phyloP scores from a whole-genome alignment of 2,888 invertebrate genomes.

The Hydroisotoma schaefferi region DNA sequence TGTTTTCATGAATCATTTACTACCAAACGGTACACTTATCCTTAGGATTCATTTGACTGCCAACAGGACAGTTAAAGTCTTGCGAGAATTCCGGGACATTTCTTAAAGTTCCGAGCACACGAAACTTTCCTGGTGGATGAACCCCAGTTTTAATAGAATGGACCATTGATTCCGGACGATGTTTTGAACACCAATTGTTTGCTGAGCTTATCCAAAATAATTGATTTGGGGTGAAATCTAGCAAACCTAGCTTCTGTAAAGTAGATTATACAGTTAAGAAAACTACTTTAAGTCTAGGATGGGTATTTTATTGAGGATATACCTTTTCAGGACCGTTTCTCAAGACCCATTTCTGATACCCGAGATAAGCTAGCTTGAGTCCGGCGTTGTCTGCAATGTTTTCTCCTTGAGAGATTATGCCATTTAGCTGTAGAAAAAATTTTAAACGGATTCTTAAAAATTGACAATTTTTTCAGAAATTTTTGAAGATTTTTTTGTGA shows the following conservation, averaged over 20 bases:
- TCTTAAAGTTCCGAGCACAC: constrained; percentile 51
- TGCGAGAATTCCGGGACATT: constrained; percentile 51
- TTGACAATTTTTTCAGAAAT: neutral
- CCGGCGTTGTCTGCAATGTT: constrained; percentile 95
- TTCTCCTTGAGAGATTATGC: constrained; percentile 77
- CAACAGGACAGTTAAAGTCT: constrained; percentile 51
- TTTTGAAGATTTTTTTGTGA: neutral
- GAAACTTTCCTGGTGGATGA: constrained; percentile 51
- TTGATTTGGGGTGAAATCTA: constrained; percentile 38
- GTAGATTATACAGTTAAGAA: neutral
- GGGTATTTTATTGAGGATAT: neutral
- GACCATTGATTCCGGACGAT: constrained; percentile 60
- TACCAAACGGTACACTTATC: constrained; percentile 52
- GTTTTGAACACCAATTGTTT: constrained; percentile 57
- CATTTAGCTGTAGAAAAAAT: constrained; percentile 65
- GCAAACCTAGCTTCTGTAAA: constrained; percentile 32
- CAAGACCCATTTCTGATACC: constrained; percentile 35
- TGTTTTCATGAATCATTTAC: no score
- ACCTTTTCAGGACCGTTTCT: constrained; percentile 35
- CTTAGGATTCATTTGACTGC: constrained; percentile 55
- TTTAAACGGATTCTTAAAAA: neutral
- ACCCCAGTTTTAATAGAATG: constrained; percentile 50
- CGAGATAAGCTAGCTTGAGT: constrained; percentile 59
- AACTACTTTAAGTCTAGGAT: neutral
- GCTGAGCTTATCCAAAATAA: constrained; percentile 40